Base-by-base conservation (phyloP, 2,888 invertebrate genomes). In the Andrena marginata region DNA sequence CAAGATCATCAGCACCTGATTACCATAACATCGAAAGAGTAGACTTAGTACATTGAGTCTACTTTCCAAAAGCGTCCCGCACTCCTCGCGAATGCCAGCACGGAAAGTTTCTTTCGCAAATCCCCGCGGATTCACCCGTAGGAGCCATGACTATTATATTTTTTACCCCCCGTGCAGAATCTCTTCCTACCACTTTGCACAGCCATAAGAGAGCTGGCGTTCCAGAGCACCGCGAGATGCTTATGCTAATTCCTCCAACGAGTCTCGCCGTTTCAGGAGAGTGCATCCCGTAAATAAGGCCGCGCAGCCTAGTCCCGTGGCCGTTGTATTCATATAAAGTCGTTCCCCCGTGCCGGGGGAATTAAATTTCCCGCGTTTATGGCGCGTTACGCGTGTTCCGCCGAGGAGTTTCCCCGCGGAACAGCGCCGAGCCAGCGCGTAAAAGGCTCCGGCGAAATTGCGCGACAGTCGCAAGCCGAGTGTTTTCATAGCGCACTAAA, bases 241-340 rank as follows among this genome's bases (percentile, higher is more conserved):
- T 89, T 88, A 89, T 89, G 89, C 85, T 88, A 89, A 89, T 90
- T 86, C 77, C 70, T 79, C 78, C 69, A 51, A 62, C 69, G 69
- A 69, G 68, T 69, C 80, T 74, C 69, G 70, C 71, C 70, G 80
- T 87, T 88, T 85, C 83, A 31, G 72, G 82, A 56, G 85, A 86
- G 83, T 42, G 78, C 23, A 64, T 42, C 82, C 79, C 84, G 85
- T 85, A 85, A 87, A 87, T 84, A 84, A 86, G 64, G 70, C 77
- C 70, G 77, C 67, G 65, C 67, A 82, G 84, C 80, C 80, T 86
- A 82, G 81, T 86, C 84, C 74, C 71, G 35, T 13, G 8, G 33
- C 72, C 54, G 59, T 68, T 56, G 35, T 33, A 35, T 54, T 56
- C 67, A 20, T 31, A 29, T 33, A 51, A 67, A 78, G 70, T 29